A percentile compares a stretch with the other conserved stretches of the same genome.
Evolutionary conservation across 2,797 vertebrate genomes (phyloP).

Genomic region (Hypotaenidia philippensis): DNA sequence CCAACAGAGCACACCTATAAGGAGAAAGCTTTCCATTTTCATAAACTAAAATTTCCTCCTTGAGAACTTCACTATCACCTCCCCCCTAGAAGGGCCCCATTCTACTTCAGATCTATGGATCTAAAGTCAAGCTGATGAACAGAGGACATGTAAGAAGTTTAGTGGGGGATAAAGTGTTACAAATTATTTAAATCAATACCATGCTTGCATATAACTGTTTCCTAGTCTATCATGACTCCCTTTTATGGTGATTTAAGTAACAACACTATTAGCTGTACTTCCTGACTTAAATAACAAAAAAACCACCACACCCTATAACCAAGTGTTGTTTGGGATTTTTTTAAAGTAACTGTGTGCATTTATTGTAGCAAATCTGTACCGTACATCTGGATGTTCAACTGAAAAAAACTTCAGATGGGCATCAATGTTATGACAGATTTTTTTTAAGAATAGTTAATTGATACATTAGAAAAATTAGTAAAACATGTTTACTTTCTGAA

Average conservation of each 20-base stretch:
- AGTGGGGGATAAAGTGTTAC: not conserved
- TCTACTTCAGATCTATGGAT: not conserved
- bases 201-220: not conserved
- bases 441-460: not conserved
- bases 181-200: not conserved
- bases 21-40: not conserved
- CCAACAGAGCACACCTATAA: not conserved
- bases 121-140: not conserved
- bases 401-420: not conserved
- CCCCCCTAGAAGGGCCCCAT: not conserved
- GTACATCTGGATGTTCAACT: not conserved
- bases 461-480: not conserved
- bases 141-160: not conserved
- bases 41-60: not conserved
- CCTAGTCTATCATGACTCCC: not conserved
- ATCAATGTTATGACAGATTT: not conserved
- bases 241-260: not conserved
- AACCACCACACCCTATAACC: not conserved
- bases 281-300: not conserved
- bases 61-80: not conserved
- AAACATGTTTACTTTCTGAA: too few species aligned
- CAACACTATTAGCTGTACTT: not conserved
- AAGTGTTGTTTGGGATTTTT: not conserved
- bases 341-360: not conserved
- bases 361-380: not conserved